Base-by-base conservation (phyloP, 2,797 vertebrate species). In the Micropoecilia bifurca region DNA sequence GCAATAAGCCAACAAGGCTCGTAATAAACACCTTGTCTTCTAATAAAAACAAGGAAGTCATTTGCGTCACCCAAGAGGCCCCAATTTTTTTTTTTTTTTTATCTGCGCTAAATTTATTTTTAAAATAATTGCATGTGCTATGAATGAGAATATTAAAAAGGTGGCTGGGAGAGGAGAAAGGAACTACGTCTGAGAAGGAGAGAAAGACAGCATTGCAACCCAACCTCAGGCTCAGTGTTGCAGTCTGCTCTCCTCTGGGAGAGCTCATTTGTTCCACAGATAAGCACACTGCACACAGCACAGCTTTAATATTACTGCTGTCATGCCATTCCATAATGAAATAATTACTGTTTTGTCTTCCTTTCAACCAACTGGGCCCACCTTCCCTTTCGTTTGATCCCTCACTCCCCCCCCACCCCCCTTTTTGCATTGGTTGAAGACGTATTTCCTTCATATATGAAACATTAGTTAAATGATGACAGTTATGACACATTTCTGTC, bases 11-110 rank as follows among this genome's bases (percentile, higher is more conserved):
- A 97, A 97, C 97, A 96, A 96, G 97, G 96, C 96, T 96, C 96
- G 97, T 98, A 99, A 98, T 99, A 99, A 98, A 98, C 97, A 98
- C 97, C 97, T 97, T 97, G 97, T 99, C 97, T 97, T 96, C 96
- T 98, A 97, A 97, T 97, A 98, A 98, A 98, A 98, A 98, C 97
- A 97, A 97, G 96, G 96, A 97, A 97, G 97, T 98, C 96, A 95
- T 98, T 98, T 97, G 96, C 96, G 96, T 97, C 97, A 98, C 98
- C 98, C 98, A 97, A 97, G 97, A 98, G 98, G 97, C 97, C 95
- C 95, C 96, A 96, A 97, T 97, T 93, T 90, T 91, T 61, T 39
- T 79, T 97, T 63, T 59, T 57, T 68, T 80, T 89, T 86, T 59
- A 96, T 97, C 96, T 96, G 96, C 92, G 96, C 96, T 96, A 97